Percentiles rank a stretch among this genome's conserved stretches.
Evolutionary conservation across 2,888 invertebrate genomes (phyloP).

Genomic region (Unio pictorum): DNA sequence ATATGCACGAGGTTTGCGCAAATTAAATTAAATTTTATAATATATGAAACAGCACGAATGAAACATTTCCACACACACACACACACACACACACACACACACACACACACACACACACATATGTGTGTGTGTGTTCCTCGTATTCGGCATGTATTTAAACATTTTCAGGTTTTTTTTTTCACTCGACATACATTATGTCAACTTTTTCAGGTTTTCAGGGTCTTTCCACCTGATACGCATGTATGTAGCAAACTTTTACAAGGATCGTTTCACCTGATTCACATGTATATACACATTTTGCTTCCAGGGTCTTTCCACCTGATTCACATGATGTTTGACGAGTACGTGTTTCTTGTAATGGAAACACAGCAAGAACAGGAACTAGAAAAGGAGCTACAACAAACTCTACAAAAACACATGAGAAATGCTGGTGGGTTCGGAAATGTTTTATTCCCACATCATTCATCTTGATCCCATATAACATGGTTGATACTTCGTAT

Average conservation of each 20-base stretch:
- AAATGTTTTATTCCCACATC: neutral
- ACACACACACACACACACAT: too few relatives aligned
- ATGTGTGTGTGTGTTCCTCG: too few relatives aligned
- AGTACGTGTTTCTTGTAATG: slow-evolving; percentile 70
- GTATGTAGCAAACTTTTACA: neutral
- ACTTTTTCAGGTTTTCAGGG: slow-evolving; percentile 37
- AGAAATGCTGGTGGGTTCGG: slow-evolving; percentile 58
- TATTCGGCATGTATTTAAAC: too few relatives aligned
- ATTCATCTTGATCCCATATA: neutral
- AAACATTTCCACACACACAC: too few relatives aligned
- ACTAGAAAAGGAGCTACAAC: slow-evolving; percentile 59
- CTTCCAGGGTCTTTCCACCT: slow-evolving; percentile 66
- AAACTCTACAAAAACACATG: slow-evolving; percentile 60
- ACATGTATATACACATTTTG: neutral
- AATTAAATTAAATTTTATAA: too few relatives aligned
- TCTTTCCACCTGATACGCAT: slow-evolving; percentile 68
- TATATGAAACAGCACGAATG: too few relatives aligned
- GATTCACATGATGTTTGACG: slow-evolving; percentile 68
- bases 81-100: too few relatives aligned
- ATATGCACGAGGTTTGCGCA: too few relatives aligned
- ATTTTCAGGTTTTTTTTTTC: slow-evolving; percentile 32
- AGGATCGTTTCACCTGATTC: slow-evolving; percentile 54
- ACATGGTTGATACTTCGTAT: neutral
- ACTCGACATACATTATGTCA: slow-evolving; percentile 18
- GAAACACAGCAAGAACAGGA: slow-evolving; percentile 67